Conservation (phyloP, 2,888 invertebrate genomes). For the Rotaria sp. region DNA sequence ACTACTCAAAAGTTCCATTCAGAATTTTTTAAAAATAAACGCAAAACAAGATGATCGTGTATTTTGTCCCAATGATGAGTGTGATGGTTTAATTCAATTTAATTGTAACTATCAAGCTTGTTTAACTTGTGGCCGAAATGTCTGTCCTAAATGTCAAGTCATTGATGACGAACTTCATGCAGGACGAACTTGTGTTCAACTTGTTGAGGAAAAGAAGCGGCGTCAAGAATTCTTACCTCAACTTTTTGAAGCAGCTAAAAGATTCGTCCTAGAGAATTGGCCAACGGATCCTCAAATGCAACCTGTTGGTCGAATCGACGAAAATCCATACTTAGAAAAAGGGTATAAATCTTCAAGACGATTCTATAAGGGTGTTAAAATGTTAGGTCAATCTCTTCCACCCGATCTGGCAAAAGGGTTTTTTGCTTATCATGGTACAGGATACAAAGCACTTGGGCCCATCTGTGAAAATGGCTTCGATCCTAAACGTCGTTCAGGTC, state of each 20-base stretch:
- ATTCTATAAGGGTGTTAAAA: neutral
- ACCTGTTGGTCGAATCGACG: neutral
- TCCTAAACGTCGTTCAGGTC: constrained; percentile 5
- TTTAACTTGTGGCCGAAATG: constrained; percentile 20
- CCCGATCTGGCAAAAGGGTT: constrained; percentile 14
- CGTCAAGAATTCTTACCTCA: neutral
- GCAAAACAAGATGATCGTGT: neutral
- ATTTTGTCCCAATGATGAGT: neutral
- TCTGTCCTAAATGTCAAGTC: neutral
- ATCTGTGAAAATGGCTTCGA: constrained; percentile 24
- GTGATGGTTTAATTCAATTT: neutral
- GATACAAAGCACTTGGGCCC: neutral
- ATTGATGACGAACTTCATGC: neutral
- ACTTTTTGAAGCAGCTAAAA: neutral
- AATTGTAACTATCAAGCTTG: neutral
- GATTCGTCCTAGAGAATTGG: neutral
- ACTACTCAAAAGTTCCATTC: neutral
- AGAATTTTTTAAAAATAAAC: neutral
- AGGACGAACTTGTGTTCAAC: neutral
- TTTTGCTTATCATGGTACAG: constrained; percentile 14
- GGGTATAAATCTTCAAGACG: neutral
- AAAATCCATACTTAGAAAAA: neutral
- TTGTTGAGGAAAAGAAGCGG: neutral
- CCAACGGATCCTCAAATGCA: neutral
- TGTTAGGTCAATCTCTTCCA: neutral